phyloP scores from a whole-genome alignment of 2,888 invertebrate species.

The Drosophila dives region DNA sequence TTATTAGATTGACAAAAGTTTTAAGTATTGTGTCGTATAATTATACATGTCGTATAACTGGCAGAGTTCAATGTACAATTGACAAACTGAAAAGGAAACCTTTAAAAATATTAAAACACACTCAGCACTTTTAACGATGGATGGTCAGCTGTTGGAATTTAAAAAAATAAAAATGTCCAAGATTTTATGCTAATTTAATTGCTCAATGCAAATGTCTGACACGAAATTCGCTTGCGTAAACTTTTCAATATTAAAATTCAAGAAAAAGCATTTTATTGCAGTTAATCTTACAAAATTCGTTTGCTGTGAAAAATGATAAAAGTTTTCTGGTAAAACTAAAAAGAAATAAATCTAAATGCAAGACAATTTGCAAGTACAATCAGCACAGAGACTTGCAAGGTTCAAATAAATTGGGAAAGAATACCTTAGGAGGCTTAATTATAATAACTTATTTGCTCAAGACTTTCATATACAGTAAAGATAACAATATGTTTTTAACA shows the following conservation, averaged over 20 bases:
- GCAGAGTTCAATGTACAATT: slow-evolving; percentile 17
- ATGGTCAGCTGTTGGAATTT: background rate
- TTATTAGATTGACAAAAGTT: background rate
- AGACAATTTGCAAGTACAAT: background rate
- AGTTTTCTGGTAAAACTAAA: slow-evolving; percentile 13
- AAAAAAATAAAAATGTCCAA: background rate
- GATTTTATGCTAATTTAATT: slow-evolving; percentile 25
- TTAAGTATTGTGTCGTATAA: background rate
- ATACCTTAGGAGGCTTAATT: background rate
- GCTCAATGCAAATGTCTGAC: slow-evolving; percentile 19
- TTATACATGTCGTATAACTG: too few species aligned
- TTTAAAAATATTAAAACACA: background rate
- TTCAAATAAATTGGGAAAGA: background rate
- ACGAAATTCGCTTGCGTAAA: slow-evolving; percentile 10
- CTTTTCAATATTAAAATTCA: slow-evolving; percentile 21
- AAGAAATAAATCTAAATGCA: slow-evolving; percentile 12
- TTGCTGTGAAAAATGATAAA: slow-evolving; percentile 13
- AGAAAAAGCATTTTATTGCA: slow-evolving; percentile 19
- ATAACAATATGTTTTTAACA: background rate
- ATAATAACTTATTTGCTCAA: background rate
- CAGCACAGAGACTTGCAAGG: background rate
- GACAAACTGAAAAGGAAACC: background rate
- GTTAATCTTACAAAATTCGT: slow-evolving; percentile 1
- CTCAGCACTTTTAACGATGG: slow-evolving; percentile 5
- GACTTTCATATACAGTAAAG: background rate